Percentiles rank a stretch among this genome's conserved stretches.
These are phyloP conservation scores for Phaethon lepturus DNA, from an alignment of 2,113 vertebrate genomes.

Conservation along the genomic window DNA sequence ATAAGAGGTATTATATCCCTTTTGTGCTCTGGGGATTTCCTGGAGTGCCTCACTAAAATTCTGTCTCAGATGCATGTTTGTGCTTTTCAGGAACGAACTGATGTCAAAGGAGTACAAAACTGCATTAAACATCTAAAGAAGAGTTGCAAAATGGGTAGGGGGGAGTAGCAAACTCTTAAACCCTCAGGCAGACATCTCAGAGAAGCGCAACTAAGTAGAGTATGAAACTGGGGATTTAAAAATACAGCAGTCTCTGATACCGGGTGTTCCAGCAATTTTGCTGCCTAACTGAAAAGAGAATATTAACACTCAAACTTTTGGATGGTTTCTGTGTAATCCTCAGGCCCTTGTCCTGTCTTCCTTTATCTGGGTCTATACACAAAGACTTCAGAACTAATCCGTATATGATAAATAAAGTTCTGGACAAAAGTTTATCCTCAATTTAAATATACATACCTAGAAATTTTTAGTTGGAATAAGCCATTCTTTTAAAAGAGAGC, in stretches of 20 bases:
- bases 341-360: background rate
- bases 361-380: background rate
- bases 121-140: background rate
- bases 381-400: background rate
- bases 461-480: background rate
- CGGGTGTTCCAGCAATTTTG: background rate
- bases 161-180: background rate
- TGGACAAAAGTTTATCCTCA: background rate
- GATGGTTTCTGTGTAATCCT: background rate
- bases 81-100: slow-evolving; percentile 55
- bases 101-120: slow-evolving; percentile 8
- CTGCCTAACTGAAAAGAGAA: background rate
- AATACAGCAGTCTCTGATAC: background rate
- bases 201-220: background rate
- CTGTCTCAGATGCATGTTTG: slow-evolving; percentile 13
- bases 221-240: background rate
- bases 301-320: background rate
- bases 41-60: slow-evolving; percentile 36
- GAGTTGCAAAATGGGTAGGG: background rate
- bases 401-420: background rate
- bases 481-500: background rate
- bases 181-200: background rate
- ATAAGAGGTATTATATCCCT: slow-evolving; percentile 39
- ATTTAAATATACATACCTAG: background rate
- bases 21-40: slow-evolving; percentile 42